These are phyloP conservation scores for Amblyopsis rosae DNA, from an alignment of 2,113 vertebrate species.

Conservation along the genomic window DNA sequence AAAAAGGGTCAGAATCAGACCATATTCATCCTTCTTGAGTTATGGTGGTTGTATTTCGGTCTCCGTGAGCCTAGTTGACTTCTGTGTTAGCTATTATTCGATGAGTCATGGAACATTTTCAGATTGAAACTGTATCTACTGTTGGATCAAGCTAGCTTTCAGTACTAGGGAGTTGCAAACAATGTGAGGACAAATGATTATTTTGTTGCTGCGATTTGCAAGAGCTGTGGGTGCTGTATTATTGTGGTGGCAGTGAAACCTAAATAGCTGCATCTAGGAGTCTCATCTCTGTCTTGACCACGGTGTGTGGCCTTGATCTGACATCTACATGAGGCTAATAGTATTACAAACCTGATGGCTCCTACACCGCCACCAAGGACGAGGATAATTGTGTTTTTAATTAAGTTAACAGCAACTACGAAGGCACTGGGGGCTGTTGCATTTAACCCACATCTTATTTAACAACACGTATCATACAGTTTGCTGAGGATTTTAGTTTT, in stretches of 20 bases:
- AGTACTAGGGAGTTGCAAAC: background rate
- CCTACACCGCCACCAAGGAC: background rate
- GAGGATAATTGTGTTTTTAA: conserved; percentile 14
- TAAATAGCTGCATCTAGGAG: conserved; percentile 3
- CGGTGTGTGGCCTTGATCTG: conserved; percentile 41
- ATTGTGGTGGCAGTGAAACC: conserved; percentile 32
- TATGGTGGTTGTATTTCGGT: background rate
- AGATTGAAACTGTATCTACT: background rate
- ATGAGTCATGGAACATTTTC: background rate
- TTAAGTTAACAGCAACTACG: conserved; percentile 12
- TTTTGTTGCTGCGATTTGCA: background rate
- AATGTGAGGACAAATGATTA: background rate
- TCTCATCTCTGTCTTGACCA: background rate
- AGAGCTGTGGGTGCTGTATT: conserved; percentile 12
- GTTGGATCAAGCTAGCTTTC: background rate
- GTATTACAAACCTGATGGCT: conserved; percentile 7
- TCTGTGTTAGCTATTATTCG: background rate
- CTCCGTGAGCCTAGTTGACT: background rate
- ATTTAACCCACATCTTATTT: conserved; percentile 8
- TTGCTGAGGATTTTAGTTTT: background rate
- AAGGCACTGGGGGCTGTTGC: background rate
- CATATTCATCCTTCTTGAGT: background rate
- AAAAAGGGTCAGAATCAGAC: conserved; percentile 7
- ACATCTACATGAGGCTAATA: conserved; percentile 1
- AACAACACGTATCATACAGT: conserved; percentile 13